A percentile compares a stretch with the other conserved stretches of the same genome.
Conservation (phyloP, 2,888 invertebrate species). For the Lasioglossum morio region DNA sequence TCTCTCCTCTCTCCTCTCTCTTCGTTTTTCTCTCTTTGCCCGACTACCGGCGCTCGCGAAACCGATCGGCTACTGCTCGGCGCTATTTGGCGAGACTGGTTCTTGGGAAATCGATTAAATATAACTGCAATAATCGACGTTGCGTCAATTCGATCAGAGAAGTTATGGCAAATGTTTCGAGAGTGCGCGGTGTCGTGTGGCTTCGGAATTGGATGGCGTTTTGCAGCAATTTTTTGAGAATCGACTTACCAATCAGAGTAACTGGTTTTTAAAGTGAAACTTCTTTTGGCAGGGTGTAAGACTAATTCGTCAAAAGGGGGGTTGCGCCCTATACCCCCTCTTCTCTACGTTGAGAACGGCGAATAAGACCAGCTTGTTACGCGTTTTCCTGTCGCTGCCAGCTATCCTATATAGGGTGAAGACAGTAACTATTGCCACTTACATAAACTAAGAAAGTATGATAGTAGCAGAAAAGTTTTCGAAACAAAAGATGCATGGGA, state of each 20-base stretch:
- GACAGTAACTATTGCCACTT: no score
- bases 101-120: not conserved
- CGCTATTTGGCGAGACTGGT: not conserved
- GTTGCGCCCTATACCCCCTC: no score
- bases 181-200: not conserved
- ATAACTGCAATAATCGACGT: not conserved
- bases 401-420: no score
- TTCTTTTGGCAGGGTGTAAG: no score
- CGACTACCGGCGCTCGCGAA: not conserved
- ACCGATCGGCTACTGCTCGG: not conserved
- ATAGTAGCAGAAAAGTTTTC: no score
- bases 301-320: no score
- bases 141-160: not conserved
- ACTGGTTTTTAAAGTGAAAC: no score
- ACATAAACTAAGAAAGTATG: no score
- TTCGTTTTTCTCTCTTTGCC: not conserved
- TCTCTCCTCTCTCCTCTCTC: not conserved
- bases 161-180: not conserved
- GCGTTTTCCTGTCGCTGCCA: no score
- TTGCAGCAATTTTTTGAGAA: not conserved
- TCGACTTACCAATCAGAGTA: not conserved
- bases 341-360: no score
- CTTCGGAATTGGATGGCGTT: not conserved
- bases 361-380: no score
- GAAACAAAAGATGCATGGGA: no score